phyloP scores from a whole-genome alignment of 2,888 invertebrate genomes.

The Drosophila formosana region DNA sequence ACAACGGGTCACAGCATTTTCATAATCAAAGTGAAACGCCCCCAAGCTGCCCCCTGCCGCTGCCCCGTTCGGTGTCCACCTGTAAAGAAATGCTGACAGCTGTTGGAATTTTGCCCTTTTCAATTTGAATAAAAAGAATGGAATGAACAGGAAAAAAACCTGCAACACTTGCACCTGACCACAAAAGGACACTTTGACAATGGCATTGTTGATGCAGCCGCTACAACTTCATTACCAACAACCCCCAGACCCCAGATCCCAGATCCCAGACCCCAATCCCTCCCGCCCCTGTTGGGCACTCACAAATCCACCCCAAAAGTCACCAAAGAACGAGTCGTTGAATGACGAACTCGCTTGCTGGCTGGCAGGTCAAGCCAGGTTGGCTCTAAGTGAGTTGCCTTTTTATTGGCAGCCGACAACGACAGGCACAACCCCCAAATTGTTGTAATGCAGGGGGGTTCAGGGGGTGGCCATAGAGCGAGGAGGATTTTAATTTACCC shows the following conservation, averaged over 20 bases:
- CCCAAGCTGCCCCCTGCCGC: background rate
- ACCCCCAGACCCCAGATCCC: background rate
- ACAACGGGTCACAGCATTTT: constrained; percentile 48
- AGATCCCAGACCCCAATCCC: background rate
- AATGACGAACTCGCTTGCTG: constrained; percentile 14
- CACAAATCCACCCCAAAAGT: constrained; percentile 50
- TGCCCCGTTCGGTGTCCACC: background rate
- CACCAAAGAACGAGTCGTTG: background rate
- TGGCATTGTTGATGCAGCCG: constrained; percentile 62
- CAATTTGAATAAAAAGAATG: constrained; percentile 44
- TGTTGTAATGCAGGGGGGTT: background rate
- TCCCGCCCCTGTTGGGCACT: constrained; percentile 1
- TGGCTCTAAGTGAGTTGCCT: constrained; percentile 64
- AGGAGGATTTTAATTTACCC: constrained; percentile 85
- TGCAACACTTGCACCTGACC: constrained; percentile 73
- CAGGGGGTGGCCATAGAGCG: constrained; percentile 40
- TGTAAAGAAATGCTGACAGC: constrained; percentile 58
- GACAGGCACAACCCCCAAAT: constrained; percentile 38
- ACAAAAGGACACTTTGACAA: constrained; percentile 49
- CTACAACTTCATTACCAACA: constrained; percentile 67
- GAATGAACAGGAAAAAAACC: constrained; percentile 28
- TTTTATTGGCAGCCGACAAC: constrained; percentile 56
- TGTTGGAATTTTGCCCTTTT: constrained; percentile 48
- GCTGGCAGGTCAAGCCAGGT: constrained; percentile 50
- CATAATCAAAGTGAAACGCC: constrained; percentile 51